Conservation (phyloP, 2,113 vertebrate species). For the Caracal caracal region DNA sequence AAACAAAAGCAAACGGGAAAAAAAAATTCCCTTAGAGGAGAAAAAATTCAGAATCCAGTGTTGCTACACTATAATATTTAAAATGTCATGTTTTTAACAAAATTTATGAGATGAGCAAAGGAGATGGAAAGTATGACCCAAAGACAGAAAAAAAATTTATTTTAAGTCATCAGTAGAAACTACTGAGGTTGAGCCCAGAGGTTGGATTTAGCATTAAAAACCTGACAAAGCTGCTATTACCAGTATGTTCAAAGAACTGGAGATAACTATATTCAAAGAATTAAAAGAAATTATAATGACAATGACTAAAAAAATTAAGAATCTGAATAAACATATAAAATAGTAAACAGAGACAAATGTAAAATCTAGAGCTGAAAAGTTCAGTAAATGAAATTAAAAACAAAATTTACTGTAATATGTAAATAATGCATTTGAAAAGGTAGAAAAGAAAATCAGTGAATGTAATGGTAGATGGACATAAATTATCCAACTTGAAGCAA, state of each 20-base stretch:
- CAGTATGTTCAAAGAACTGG: background rate
- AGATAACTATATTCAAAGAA: background rate
- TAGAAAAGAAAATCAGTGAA: background rate
- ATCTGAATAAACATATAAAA: background rate
- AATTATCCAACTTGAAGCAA: background rate
- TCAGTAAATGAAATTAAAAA: background rate
- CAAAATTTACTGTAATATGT: background rate
- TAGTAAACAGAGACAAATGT: background rate
- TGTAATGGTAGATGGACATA: background rate
- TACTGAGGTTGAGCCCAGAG: background rate
- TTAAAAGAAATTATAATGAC: background rate
- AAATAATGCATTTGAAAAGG: background rate
- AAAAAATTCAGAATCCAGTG: background rate
- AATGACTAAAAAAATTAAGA: background rate
- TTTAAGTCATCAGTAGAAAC: background rate
- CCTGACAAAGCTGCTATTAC: background rate
- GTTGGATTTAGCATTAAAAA: background rate
- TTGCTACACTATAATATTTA: background rate
- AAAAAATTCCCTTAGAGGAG: background rate
- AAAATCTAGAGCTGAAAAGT: background rate
- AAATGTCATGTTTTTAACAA: background rate
- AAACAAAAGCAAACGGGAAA: background rate
- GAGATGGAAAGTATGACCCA: background rate
- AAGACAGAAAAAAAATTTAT: background rate
- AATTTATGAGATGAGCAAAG: background rate